Evolutionary conservation across 2,797 vertebrate species (phyloP), one percentile per base, ranked within the genome.

Genomic region (Oreortyx pictus): DNA sequence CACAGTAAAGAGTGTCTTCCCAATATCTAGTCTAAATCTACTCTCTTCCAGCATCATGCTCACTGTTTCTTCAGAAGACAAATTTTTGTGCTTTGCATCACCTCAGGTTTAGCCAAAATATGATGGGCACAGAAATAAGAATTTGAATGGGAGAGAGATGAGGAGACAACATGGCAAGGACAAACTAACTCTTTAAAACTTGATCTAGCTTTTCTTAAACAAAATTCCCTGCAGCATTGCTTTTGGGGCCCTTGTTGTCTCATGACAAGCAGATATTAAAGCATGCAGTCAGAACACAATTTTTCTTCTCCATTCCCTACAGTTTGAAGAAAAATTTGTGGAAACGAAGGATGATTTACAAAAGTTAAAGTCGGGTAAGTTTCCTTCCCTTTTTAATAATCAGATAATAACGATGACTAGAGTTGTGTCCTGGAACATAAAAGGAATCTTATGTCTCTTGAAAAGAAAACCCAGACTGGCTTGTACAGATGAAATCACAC

Each of bases 301-400:
- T 15, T 73, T 54, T 60, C 62, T 86, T 79, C 57, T 56, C 2
- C 75, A 50, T 84, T 91, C 81, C 52, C 43, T 90, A 29, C 97
- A 99, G 98, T 99, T 98, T 97, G 98, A 99, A 57, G 99, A 99
- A 90, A 80, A 97, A 41, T 89, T 89, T 87, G 4, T 99, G 52
- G 97, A 97, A 86, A 98, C 92, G 64, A 97, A 92, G 33, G 98
- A 98, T 33, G 97, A 98, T 22, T 98, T 97, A 93, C 59, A 81
- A n/a, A 98, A 98, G 77, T 86, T 99, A 31, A 20, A 96, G 50
- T 95, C 96, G 12, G 97, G 98, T 97, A 65, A 96, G 94, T 64
- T 74, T 74, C 56, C 33, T 76, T 39, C 10, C 46, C n/a, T 82
- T 70, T 39, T 90, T 57, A 47, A 43, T 29, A 61, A 60, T 37